Conservation (phyloP, 2,797 vertebrate species). For the Anniella stebbinsi region DNA sequence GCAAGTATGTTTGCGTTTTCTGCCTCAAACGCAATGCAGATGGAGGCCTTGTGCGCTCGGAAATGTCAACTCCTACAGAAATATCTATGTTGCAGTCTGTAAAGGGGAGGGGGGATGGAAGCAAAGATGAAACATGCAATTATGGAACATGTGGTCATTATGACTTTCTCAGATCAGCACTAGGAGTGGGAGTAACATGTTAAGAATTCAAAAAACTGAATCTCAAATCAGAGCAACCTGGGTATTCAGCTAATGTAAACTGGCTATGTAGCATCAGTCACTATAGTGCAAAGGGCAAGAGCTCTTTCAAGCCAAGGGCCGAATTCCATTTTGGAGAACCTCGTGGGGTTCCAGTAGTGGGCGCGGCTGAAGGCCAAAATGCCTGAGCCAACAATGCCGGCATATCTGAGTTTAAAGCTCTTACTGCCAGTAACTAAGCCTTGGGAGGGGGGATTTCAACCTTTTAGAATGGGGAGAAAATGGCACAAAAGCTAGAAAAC, state of each 20-base stretch:
- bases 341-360: no score
- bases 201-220: conserved; percentile 18
- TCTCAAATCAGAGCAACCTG: neutral
- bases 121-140: neutral
- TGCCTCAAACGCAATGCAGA: conserved; percentile 72
- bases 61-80: conserved; percentile 86
- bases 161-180: neutral
- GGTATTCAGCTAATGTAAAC: neutral
- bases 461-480: no score
- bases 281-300: neutral
- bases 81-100: conserved; percentile 85
- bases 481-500: no score
- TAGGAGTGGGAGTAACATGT: neutral
- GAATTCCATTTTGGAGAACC: no score
- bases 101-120: conserved; percentile 47
- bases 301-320: no score
- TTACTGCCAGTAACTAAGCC: no score
- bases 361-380: no score
- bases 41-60: conserved; percentile 50
- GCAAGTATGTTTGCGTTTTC: conserved; percentile 80
- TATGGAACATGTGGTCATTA: neutral
- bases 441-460: no score
- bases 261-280: neutral
- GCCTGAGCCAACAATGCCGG: no score
- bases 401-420: no score